A percentile compares a stretch with the other conserved stretches of the same genome.
These are phyloP conservation scores for Kobus ellipsiprymnus DNA, from an alignment of 2,113 vertebrate genomes.

Conservation along the genomic window DNA sequence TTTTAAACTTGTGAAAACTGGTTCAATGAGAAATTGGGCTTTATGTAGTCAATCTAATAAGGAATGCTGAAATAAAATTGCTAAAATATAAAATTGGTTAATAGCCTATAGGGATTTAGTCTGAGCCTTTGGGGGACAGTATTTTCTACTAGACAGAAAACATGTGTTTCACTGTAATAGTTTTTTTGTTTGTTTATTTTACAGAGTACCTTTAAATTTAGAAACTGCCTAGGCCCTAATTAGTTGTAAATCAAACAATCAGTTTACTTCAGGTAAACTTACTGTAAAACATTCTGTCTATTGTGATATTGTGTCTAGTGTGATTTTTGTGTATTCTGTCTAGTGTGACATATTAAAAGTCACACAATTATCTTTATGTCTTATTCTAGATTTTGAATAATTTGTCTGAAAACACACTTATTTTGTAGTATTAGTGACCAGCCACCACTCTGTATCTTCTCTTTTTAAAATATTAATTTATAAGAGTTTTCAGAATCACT, in stretches of 20 bases:
- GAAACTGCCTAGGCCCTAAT: background rate
- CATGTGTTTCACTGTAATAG: background rate
- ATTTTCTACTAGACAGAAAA: background rate
- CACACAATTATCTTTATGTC: background rate
- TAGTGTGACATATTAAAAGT: background rate
- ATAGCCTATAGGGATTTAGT: background rate
- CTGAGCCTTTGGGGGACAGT: background rate
- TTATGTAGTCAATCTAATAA: background rate
- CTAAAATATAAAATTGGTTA: background rate
- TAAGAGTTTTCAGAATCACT: background rate
- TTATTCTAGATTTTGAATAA: background rate
- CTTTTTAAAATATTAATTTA: background rate
- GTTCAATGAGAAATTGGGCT: background rate
- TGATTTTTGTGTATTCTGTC: background rate
- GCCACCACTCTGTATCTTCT: background rate
- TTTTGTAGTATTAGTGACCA: background rate
- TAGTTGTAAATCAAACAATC: background rate
- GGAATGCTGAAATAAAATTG: background rate
- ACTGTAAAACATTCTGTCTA: background rate
- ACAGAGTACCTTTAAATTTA: background rate
- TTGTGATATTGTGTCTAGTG: background rate
- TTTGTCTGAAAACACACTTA: background rate
- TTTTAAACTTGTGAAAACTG: background rate
- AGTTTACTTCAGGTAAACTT: background rate
- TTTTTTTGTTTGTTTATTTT: background rate